Percentiles rank a stretch among this genome's conserved stretches.
phyloP scores from a whole-genome alignment of 2,797 vertebrate genomes.

The Coccyzus lansbergi region DNA sequence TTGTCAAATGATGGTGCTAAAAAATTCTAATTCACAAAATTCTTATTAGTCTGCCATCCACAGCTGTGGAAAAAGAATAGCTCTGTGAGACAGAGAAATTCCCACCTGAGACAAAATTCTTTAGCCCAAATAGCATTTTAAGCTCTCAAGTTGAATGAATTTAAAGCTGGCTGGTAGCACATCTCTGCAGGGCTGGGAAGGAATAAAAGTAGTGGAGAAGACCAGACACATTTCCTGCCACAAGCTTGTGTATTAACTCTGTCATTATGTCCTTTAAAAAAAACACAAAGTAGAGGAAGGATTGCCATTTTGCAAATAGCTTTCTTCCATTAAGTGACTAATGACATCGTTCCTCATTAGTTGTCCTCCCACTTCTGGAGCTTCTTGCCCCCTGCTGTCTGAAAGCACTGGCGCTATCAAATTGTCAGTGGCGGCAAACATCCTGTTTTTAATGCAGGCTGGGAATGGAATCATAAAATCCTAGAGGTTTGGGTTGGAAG shows the following conservation, averaged over 20 bases:
- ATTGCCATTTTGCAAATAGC: background rate
- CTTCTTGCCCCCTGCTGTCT: background rate
- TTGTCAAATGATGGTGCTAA: background rate
- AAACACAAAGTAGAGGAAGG: background rate
- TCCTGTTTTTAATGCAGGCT: background rate
- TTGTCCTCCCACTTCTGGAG: background rate
- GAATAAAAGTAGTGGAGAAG: background rate
- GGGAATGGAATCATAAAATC: background rate
- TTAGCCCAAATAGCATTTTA: background rate
- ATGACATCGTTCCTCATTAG: background rate
- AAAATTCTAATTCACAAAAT: too few relatives aligned
- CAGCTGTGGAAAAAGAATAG: background rate
- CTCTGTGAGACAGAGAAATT: background rate
- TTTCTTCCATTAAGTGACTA: background rate
- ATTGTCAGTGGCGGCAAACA: background rate
- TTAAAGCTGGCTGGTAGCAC: background rate
- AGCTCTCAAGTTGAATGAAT: background rate
- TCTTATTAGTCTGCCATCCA: background rate
- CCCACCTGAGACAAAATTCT: background rate
- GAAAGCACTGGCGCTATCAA: background rate
- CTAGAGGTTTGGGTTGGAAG: too few relatives aligned
- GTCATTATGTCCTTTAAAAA: background rate
- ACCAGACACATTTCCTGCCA: background rate
- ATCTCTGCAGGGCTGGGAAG: background rate
- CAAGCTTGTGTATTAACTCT: background rate